phyloP scores from a whole-genome alignment of 2,113 vertebrate species.

The Petromus typicus region DNA sequence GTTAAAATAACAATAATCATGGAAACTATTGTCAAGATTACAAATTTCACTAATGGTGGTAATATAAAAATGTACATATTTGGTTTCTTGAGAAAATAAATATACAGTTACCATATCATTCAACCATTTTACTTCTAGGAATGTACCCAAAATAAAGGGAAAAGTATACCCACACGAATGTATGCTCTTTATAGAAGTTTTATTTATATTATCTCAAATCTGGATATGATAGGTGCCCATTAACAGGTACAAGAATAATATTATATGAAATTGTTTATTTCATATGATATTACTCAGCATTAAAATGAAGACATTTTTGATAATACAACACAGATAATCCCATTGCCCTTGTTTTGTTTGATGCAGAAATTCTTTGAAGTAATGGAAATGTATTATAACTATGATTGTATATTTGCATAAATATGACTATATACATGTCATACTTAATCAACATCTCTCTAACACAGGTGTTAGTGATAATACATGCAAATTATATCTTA shows the following conservation, averaged over 20 bases:
- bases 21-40: neutral
- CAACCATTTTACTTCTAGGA: neutral
- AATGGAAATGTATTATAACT: neutral
- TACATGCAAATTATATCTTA: neutral
- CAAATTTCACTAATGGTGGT: neutral
- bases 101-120: neutral
- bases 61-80: neutral
- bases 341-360: neutral
- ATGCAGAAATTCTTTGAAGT: neutral
- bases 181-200: neutral
- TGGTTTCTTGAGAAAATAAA: neutral
- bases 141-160: neutral
- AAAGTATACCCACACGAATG: neutral
- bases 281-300: neutral
- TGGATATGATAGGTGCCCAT: neutral
- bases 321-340: neutral
- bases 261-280: neutral
- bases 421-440: neutral
- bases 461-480: neutral
- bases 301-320: neutral
- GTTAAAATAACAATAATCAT: neutral
- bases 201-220: neutral
- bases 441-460: neutral
- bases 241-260: neutral
- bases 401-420: neutral